Percentiles rank a stretch among this genome's conserved stretches.
phyloP scores from a whole-genome alignment of 2,113 vertebrate species.

The Aleadryas rufinucha region DNA sequence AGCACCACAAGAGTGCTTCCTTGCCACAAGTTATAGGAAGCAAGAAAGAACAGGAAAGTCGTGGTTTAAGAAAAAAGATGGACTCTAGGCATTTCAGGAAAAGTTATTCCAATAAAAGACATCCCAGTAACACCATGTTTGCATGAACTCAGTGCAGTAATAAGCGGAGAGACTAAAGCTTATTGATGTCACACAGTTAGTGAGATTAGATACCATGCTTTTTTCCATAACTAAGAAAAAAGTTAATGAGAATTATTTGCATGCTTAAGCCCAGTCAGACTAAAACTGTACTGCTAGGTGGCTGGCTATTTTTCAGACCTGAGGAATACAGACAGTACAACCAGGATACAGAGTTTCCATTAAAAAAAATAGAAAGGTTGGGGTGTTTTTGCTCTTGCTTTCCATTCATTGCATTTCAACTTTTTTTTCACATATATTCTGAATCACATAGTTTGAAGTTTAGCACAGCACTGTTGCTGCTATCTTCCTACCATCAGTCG shows the following conservation, averaged over 20 bases:
- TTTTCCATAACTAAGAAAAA: neutral
- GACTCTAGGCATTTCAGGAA: neutral
- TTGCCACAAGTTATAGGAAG: neutral
- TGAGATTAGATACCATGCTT: neutral
- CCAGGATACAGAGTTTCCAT: neutral
- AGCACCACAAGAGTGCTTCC: neutral
- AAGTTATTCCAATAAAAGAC: neutral
- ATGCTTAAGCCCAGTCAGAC: neutral
- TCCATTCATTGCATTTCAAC: neutral
- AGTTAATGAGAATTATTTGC: neutral
- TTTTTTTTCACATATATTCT: neutral
- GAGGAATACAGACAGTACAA: neutral
- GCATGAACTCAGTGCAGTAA: neutral
- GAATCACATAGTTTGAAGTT: neutral
- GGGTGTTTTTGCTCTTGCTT: neutral
- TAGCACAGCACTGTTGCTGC: neutral
- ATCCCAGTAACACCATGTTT: neutral
- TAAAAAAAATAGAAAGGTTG: neutral
- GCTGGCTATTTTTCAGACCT: neutral
- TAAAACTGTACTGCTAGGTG: neutral
- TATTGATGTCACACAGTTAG: neutral
- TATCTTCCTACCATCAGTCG: neutral
- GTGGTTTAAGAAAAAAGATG: neutral
- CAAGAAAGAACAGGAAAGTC: neutral
- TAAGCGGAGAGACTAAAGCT: neutral